Evolutionary conservation across 2,888 invertebrate genomes (phyloP).

Genomic region (Mactromeris polynyma): DNA sequence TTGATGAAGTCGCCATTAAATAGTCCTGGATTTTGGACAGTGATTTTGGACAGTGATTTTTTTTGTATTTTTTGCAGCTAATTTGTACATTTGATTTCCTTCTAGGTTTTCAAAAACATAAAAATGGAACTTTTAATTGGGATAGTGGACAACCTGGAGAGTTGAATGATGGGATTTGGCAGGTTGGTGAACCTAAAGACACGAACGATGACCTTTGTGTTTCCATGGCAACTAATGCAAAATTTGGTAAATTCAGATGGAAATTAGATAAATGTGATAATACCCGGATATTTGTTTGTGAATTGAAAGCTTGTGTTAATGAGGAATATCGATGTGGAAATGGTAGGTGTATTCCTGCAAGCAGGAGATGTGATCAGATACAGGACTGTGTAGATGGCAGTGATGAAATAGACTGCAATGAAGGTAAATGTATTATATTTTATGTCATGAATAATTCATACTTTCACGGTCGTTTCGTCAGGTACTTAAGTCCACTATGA

Average conservation of each 20-base stretch:
- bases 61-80: no score
- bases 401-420: slow-evolving; percentile 78
- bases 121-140: slow-evolving; percentile 71
- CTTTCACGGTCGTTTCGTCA: no score
- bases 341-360: slow-evolving; percentile 73
- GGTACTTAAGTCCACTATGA: no score
- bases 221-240: slow-evolving; percentile 45
- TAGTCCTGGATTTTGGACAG: no score
- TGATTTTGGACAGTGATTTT: no score
- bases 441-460: no score
- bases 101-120: slow-evolving; percentile 73
- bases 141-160: slow-evolving; percentile 66
- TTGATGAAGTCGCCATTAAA: no score
- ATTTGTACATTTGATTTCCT: not conserved
- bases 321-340: slow-evolving; percentile 75
- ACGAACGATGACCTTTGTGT: slow-evolving; percentile 56
- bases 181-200: slow-evolving; percentile 66
- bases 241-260: slow-evolving; percentile 87
- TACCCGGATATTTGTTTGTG: slow-evolving; percentile 74
- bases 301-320: slow-evolving; percentile 73
- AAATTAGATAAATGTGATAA: slow-evolving; percentile 72
- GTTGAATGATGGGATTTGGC: slow-evolving; percentile 76
- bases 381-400: slow-evolving; percentile 78
- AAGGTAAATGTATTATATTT: slow-evolving; percentile 57
- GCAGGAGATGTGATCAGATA: slow-evolving; percentile 77